Conservation (phyloP, 2,888 invertebrate species). For the Cetonia aurata region DNA sequence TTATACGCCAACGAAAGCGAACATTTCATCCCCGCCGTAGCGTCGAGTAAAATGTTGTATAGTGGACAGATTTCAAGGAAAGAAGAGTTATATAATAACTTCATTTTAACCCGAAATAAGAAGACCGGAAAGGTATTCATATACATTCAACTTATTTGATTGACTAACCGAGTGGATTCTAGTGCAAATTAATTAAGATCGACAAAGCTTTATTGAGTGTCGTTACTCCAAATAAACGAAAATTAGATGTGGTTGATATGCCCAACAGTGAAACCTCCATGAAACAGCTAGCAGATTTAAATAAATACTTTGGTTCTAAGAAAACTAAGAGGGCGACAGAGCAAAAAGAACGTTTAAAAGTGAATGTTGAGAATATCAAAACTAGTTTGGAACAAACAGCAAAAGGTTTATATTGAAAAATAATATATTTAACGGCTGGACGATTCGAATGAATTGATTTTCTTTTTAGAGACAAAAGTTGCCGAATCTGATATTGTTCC, state of each 20-base stretch:
- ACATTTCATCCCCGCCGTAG: slow-evolving; percentile 53
- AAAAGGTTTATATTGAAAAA: slow-evolving; percentile 61
- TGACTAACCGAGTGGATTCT: slow-evolving; percentile 20
- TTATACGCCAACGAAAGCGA: slow-evolving; percentile 52
- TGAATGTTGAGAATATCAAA: slow-evolving; percentile 71
- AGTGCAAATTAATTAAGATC: slow-evolving; percentile 49
- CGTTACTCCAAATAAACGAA: slow-evolving; percentile 6
- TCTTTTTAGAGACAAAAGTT: slow-evolving; percentile 53
- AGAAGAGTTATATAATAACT: slow-evolving; percentile 56
- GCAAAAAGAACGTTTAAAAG: slow-evolving; percentile 72
- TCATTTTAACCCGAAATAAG: slow-evolving; percentile 57
- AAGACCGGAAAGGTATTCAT: slow-evolving; percentile 56
- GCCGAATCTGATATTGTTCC: slow-evolving; percentile 65
- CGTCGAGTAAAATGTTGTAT: slow-evolving; percentile 57
- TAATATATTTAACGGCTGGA: neutral
- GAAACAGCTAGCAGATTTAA: slow-evolving; percentile 64
- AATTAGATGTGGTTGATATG: slow-evolving; percentile 44
- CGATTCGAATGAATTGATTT: neutral
- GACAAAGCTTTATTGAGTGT: slow-evolving; percentile 47
- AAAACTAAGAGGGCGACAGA: slow-evolving; percentile 72
- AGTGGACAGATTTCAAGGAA: slow-evolving; percentile 52
- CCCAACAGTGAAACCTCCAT: too few species aligned
- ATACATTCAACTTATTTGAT: neutral
- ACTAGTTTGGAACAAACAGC: slow-evolving; percentile 72
- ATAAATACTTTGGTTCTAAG: slow-evolving; percentile 77